phyloP scores from a whole-genome alignment of 2,888 invertebrate genomes.

The Aphidius colemani region DNA sequence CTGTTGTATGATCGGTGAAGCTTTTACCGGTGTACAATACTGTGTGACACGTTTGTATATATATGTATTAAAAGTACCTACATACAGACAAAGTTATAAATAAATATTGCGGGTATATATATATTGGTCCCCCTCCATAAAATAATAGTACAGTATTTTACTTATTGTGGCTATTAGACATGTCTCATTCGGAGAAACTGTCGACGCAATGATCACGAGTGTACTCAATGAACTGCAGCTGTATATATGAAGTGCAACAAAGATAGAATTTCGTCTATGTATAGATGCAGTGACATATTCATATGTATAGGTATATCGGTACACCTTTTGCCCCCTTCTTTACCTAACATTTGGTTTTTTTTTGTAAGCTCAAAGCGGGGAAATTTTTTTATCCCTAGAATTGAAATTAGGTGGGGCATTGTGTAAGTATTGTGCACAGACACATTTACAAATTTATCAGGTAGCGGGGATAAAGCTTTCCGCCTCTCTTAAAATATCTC shows the following conservation, averaged over 20 bases:
- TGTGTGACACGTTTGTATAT: no score
- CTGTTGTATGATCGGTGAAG: conserved; percentile 41
- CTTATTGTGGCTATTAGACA: conserved; percentile 16
- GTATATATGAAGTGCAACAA: conserved; percentile 6
- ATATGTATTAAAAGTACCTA: no score
- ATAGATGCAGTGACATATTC: no score
- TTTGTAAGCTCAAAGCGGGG: not conserved
- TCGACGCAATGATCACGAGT: conserved; percentile 43
- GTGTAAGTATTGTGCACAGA: conserved; percentile 31
- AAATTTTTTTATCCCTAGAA: conserved; percentile 21
- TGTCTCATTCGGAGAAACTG: conserved; percentile 33
- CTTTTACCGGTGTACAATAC: conserved; percentile 19
- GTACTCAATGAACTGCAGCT: conserved; percentile 32
- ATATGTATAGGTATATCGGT: not conserved
- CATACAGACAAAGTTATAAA: no score
- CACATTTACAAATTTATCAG: no score
- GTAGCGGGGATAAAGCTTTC: conserved; percentile 24
- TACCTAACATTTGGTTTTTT: no score
- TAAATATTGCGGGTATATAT: conserved; percentile 26
- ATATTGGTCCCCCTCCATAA: conserved; percentile 28
- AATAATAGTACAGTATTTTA: conserved; percentile 2
- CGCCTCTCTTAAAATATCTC: conserved; percentile 15
- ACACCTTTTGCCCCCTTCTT: conserved; percentile 19
- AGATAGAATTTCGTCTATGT: not conserved
- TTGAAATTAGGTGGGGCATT: conserved; percentile 17